Evolutionary conservation across 2,797 vertebrate genomes (phyloP), one percentile per base, ranked within the genome.

Genomic region (Myripristis jacobus): DNA sequence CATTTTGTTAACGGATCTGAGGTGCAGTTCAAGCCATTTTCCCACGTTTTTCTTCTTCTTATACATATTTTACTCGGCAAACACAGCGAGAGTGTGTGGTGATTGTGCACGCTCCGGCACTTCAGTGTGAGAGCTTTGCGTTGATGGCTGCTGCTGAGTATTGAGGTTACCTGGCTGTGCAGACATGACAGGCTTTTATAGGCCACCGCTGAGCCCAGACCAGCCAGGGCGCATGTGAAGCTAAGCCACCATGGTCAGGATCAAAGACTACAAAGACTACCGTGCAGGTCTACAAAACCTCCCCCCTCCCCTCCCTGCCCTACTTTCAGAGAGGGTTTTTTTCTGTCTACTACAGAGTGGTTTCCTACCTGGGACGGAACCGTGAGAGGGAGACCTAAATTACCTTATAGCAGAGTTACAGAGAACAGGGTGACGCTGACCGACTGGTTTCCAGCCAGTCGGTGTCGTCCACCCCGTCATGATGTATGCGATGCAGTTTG

Each of bases 251-350:
- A n/a, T 75, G 75, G 70, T 84, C 77, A 70, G 50, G 81, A 91
- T 89, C 89, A 91, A 89, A 89, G 75, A 73, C 61, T 29, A 50
- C 70, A 82, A 71, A 85, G 72, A 70, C 55, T 51, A 36, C 75
- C 66, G 75, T 55, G 55, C 75, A 84, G 62, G 67, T 75, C 77
- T 75, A 43, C 63, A 64, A 72, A 77, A 5, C 19, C 47, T 12
- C 7, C 19, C 47, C 10, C 62, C 79, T 61, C 54, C 61, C 56
- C 44, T 73, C 19, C 2, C 64, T 91, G 90, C 53, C 89, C 91
- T 88, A 90, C 81, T 90, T 92, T 91, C 70, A 78, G 54, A 70
- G 65, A 73, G 18, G 51, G 16, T 67, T 15, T 55, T 44, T 8
- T 22, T 36, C 41, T 72, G 57, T 64, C 79, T 66, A 53, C 9